A percentile compares a stretch with the other conserved stretches of the same genome.
Evolutionary conservation across 2,113 vertebrate species (phyloP).

Genomic region (Anser brachyrhynchus): DNA sequence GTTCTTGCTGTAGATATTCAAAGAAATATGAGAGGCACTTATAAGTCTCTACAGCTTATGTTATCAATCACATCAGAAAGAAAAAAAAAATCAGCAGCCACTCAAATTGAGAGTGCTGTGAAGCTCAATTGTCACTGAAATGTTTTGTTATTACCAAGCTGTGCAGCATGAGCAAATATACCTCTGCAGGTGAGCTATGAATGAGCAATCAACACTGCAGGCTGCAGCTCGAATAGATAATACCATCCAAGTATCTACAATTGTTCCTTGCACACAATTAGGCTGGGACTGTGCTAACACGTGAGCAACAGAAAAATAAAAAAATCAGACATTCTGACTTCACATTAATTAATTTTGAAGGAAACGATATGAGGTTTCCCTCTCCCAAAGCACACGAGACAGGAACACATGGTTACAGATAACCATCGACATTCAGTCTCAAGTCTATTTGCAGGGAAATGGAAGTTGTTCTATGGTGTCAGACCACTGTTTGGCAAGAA

Average conservation of each 20-base stretch:
- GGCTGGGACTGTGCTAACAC: not conserved
- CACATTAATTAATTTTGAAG: not conserved
- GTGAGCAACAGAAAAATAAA: not conserved
- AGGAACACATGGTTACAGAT: not conserved
- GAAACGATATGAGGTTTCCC: not conserved
- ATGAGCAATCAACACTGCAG: conserved; percentile 50
- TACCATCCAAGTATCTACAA: not conserved
- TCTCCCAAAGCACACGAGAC: accelerated
- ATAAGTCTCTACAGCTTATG: not conserved
- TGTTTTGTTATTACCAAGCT: conserved; percentile 37
- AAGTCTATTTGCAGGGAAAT: not conserved
- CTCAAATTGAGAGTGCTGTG: not conserved
- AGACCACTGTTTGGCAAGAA: not conserved
- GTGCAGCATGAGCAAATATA: conserved; percentile 45
- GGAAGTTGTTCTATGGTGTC: not conserved
- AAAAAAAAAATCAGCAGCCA: conserved; percentile 31
- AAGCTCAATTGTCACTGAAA: conserved; percentile 39
- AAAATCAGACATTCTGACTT: not conserved
- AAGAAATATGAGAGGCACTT: not conserved
- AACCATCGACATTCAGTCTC: not conserved
- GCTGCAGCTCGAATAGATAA: conserved; percentile 38
- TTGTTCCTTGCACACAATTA: not conserved
- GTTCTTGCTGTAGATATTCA: not conserved
- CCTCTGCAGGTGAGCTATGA: conserved; percentile 43
- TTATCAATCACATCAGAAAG: conserved; percentile 29